Conservation (phyloP, 2,797 vertebrate species). For the Megaceryle alcyon region DNA sequence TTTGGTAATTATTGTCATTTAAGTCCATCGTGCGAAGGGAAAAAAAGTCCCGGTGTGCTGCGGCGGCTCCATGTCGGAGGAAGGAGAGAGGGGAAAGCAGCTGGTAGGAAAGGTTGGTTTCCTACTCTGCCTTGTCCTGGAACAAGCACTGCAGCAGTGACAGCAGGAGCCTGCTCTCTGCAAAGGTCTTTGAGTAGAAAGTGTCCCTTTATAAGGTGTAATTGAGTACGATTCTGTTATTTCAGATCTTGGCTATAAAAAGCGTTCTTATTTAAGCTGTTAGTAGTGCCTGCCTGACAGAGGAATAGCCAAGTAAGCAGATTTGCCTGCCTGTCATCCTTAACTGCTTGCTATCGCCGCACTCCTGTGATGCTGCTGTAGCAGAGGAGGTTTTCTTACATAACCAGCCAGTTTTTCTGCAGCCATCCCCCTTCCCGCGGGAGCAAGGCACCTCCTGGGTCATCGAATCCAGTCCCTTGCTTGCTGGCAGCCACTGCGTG, state of each 20-base stretch:
- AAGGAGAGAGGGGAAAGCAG: not conserved
- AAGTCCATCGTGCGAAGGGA: too few species aligned
- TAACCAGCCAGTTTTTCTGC: not conserved
- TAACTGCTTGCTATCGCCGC: not conserved
- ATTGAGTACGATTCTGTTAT: not conserved
- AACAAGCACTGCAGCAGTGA: not conserved
- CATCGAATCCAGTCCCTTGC: not conserved
- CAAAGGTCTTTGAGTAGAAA: not conserved
- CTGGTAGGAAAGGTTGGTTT: not conserved
- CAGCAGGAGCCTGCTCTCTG: not conserved
- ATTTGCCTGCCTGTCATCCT: constrained; percentile 13
- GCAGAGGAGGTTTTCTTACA: not conserved
- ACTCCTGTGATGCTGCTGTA: not conserved
- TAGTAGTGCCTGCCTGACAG: not conserved
- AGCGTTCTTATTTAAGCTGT: not conserved
- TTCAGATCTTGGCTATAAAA: constrained; percentile 29
- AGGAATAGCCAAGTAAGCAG: constrained; percentile 47
- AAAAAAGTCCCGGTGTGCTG: not conserved
- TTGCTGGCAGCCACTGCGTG: not conserved
- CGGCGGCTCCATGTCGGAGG: not conserved
- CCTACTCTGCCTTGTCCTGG: not conserved
- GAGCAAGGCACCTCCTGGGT: not conserved
- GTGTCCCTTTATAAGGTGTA: not conserved
- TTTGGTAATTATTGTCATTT: not conserved
- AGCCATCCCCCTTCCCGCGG: not conserved